Base-by-base conservation (phyloP, 1,140 invertebrate genomes). In the Monochamus saltuarius region DNA sequence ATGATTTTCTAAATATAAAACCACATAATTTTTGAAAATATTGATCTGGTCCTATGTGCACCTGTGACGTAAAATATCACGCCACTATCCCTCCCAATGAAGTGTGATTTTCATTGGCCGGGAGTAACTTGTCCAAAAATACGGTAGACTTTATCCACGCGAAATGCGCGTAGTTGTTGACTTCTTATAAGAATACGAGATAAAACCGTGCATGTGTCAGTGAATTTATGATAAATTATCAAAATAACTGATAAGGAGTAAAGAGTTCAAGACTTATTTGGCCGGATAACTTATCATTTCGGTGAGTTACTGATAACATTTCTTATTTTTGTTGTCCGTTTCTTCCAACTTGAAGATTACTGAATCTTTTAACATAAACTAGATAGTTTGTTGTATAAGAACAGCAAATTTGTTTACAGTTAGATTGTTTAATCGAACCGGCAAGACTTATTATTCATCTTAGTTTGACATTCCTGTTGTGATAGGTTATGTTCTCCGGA, bases 61-160 rank as follows among this genome's bases (percentile, higher is more conserved):
- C 59, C 46, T 40, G 47, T 61, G 59, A 61, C 59, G 59, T 56
- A 61, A 50, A 61, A 54, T 56, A 61, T 61, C 59, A 61, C 59
- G 59, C 59, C 59, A 61, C 59, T 61, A 22, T 61, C 59, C 59
- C 59, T 40, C 54, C 53, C 53, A 56, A 19, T 56, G 35, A 56
- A 40, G 16, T 4, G 22, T 10, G 43, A 61, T 61, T 61, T 52
- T 52, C 29, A 10, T 52, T 47, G 50, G n/a, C 34, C n/a, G 11
- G 35, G 17, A 39, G 17, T 10, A 36, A 42, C 13, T 46, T 61
- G 59, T 61, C 59, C 59, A 56, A 61, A 61, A 56, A 56, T 61
- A 61, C 59, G 55, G 22, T 29, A 52, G 47, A 37, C 34, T 45
- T 47, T 39, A 51, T 59, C 46, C 39, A 59, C 34, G 37, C 29